Conservation (phyloP, 2,888 invertebrate genomes). For the Orchesellides sinensis region DNA sequence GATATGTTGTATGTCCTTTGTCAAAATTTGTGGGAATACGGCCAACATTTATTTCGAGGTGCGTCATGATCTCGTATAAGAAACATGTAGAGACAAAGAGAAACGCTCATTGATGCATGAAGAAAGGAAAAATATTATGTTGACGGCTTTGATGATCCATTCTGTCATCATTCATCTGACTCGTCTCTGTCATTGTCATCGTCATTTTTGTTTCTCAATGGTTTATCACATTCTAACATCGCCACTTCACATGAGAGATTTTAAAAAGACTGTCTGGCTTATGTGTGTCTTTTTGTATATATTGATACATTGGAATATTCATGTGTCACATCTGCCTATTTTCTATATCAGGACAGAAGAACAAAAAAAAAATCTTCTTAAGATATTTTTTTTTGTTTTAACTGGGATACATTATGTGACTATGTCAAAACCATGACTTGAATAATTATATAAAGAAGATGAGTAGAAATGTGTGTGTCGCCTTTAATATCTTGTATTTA, state of each 20-base stretch:
- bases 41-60: slow-evolving; percentile 3
- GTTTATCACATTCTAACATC: slow-evolving; percentile 36
- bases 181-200: slow-evolving; percentile 53
- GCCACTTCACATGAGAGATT: background rate
- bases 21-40: background rate
- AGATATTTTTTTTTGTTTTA: slow-evolving; percentile 1
- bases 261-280: slow-evolving; percentile 3
- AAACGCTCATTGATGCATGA: slow-evolving; percentile 33
- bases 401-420: background rate
- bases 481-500: too few relatives aligned
- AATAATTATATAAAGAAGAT: background rate
- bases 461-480: too few relatives aligned
- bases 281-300: background rate
- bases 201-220: slow-evolving; percentile 6
- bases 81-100: background rate
- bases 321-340: background rate
- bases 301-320: background rate
- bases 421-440: slow-evolving; percentile 13
- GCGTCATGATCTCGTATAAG: background rate
- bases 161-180: slow-evolving; percentile 63
- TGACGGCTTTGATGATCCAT: slow-evolving; percentile 61
- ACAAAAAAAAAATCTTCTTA: background rate
- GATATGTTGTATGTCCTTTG: background rate
- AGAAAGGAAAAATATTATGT: slow-evolving; percentile 29
- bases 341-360: background rate